Conservation (phyloP, 2,888 invertebrate genomes). For the Portevinia maculata region DNA sequence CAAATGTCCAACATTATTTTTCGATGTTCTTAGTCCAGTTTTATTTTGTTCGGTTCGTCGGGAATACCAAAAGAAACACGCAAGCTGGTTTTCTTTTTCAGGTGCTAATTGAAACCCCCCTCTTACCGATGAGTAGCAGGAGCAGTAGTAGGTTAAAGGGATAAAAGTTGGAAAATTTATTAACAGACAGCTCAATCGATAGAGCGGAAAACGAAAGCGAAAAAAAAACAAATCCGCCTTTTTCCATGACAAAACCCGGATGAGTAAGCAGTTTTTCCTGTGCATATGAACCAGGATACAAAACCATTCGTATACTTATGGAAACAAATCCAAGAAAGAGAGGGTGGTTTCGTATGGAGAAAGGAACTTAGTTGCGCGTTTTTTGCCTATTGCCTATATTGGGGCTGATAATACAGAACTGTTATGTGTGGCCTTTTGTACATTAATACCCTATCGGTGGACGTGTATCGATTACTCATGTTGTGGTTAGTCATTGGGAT, state of each 20-base stretch:
- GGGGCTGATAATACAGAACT: slow-evolving; percentile 9
- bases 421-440: not conserved
- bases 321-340: not conserved
- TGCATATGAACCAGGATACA: slow-evolving; percentile 12
- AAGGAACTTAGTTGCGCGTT: not conserved
- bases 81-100: slow-evolving; percentile 20
- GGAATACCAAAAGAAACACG: slow-evolving; percentile 45
- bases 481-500: not conserved
- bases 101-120: slow-evolving; percentile 61
- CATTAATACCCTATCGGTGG: slow-evolving; percentile 14
- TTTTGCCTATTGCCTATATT: not conserved
- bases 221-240: slow-evolving; percentile 22
- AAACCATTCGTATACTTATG: not conserved
- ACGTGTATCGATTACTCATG: slow-evolving; percentile 13
- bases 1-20: slow-evolving; percentile 47
- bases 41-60: slow-evolving; percentile 29
- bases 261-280: slow-evolving; percentile 42
- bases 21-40: slow-evolving; percentile 43
- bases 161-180: slow-evolving; percentile 57
- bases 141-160: not conserved
- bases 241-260: slow-evolving; percentile 41
- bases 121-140: not conserved
- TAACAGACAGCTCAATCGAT: slow-evolving; percentile 50
- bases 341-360: slow-evolving; percentile 7
- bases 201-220: slow-evolving; percentile 45